Evolutionary conservation across 2,113 vertebrate genomes (phyloP).

Genomic region (Tachysurus fulvidraco): DNA sequence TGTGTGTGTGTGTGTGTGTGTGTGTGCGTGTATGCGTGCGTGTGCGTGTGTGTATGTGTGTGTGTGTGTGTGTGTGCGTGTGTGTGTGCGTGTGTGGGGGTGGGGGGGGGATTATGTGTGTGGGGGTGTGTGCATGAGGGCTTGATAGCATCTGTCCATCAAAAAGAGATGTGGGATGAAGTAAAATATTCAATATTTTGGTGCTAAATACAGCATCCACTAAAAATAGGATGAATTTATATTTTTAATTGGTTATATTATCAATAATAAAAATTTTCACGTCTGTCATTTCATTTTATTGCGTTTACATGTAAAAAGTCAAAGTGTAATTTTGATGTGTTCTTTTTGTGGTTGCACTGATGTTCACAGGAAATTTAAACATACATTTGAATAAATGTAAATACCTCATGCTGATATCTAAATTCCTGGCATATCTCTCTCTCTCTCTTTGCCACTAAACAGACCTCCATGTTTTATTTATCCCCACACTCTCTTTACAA

Average conservation of each 20-base stretch:
- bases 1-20: constrained; percentile 4
- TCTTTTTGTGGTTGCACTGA: neutral
- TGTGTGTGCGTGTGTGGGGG: neutral
- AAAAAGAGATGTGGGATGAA: neutral
- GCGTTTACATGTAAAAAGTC: neutral
- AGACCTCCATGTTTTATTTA: constrained; percentile 65
- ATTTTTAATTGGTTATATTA: neutral
- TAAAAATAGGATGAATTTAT: neutral
- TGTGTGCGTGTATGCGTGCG: no score
- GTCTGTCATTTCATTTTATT: neutral
- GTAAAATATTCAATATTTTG: neutral
- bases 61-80: neutral
- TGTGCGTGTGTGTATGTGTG: no score
- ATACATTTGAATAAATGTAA: constrained; percentile 33
- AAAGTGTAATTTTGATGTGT: neutral
- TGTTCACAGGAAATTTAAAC: neutral
- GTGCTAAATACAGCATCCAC: neutral
- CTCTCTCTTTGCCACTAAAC: constrained; percentile 52
- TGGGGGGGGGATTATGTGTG: no score
- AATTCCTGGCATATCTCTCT: constrained; percentile 30
- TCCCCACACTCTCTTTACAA: constrained; percentile 49
- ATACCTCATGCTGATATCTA: constrained; percentile 49
- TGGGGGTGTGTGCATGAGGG: neutral
- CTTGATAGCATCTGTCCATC: neutral
- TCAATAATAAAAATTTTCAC: neutral